phyloP scores from a whole-genome alignment of 92 coral and sea anemone genomes.

The Hydrozoanthus gracilis region DNA sequence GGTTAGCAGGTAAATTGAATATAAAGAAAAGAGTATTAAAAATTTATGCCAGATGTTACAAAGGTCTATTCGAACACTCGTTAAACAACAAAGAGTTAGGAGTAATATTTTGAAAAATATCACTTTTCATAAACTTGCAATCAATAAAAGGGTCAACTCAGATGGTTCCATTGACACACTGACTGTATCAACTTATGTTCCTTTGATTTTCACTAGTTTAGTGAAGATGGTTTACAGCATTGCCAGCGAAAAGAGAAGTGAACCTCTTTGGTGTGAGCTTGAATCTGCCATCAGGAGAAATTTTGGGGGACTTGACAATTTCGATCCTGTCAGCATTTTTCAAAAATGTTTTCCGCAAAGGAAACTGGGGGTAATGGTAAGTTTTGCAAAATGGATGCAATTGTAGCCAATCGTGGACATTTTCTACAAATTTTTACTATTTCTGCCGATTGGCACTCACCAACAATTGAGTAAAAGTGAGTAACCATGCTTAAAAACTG shows the following conservation, averaged over 20 bases:
- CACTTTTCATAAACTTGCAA: too few relatives aligned
- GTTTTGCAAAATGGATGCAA: background rate
- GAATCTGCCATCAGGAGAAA: conserved; percentile 87
- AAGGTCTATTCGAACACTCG: too few relatives aligned
- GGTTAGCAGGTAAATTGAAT: too few relatives aligned
- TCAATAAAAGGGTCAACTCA: too few relatives aligned
- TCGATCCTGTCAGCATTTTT: conserved; percentile 76
- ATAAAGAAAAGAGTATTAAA: too few relatives aligned
- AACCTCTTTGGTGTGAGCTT: conserved; percentile 67
- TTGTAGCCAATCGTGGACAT: too few relatives aligned
- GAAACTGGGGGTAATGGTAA: conserved; percentile 1
- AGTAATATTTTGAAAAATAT: too few relatives aligned
- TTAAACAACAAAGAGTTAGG: too few relatives aligned
- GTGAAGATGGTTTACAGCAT: conserved; percentile 62
- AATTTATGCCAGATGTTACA: too few relatives aligned
- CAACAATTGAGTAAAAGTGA: background rate
- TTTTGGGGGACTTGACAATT: conserved; percentile 84
- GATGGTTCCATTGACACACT: too few relatives aligned
- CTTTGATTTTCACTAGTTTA: background rate
- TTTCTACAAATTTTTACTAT: background rate
- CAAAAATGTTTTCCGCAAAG: conserved; percentile 36
- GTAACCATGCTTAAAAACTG: background rate
- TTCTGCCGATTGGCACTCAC: background rate
- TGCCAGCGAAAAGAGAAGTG: conserved; percentile 50
- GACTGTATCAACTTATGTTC: too few relatives aligned